A percentile compares a stretch with the other conserved stretches of the same genome.
phyloP scores from a whole-genome alignment of 1,140 invertebrate species.

The Macrosteles quadrilineatus region DNA sequence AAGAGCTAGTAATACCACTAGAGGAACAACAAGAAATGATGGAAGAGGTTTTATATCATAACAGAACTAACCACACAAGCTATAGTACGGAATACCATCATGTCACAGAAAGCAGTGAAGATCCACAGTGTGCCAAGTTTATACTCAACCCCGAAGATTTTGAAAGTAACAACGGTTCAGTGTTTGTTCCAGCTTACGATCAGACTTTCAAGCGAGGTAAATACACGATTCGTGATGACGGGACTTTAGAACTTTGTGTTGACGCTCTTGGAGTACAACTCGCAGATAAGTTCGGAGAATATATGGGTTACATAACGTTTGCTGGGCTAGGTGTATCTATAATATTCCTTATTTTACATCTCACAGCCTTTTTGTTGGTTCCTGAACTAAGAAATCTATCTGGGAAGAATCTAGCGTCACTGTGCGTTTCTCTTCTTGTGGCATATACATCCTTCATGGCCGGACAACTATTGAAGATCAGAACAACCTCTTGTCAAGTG shows the following conservation, averaged over 20 bases:
- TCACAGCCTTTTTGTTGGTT: conserved; percentile 52
- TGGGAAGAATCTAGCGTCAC: conserved; percentile 56
- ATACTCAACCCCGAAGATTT: conserved; percentile 52
- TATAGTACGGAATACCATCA: conserved; percentile 27
- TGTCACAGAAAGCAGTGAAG: conserved; percentile 24
- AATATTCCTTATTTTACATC: conserved; percentile 53
- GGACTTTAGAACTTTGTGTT: conserved; percentile 35
- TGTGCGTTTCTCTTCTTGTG: conserved; percentile 52
- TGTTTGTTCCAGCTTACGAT: conserved; percentile 50
- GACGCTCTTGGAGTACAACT: conserved; percentile 44
- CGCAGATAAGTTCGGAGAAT: conserved; percentile 50
- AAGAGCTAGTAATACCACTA: conserved; percentile 12
- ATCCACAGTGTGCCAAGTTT: conserved; percentile 51
- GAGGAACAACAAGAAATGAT: conserved; percentile 38
- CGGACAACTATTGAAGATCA: conserved; percentile 43
- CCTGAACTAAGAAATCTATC: conserved; percentile 56
- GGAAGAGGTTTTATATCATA: background rate
- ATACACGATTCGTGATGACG: conserved; percentile 37
- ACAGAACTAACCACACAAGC: conserved; percentile 13
- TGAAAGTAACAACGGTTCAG: conserved; percentile 45
- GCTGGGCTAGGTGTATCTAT: conserved; percentile 54
- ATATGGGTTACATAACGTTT: conserved; percentile 53
- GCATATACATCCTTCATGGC: conserved; percentile 55
- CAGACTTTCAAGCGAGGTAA: conserved; percentile 44
- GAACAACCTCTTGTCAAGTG: conserved; percentile 45